Evolutionary conservation across 2,888 invertebrate species (phyloP).

Genomic region (Drosophila mercatorum): DNA sequence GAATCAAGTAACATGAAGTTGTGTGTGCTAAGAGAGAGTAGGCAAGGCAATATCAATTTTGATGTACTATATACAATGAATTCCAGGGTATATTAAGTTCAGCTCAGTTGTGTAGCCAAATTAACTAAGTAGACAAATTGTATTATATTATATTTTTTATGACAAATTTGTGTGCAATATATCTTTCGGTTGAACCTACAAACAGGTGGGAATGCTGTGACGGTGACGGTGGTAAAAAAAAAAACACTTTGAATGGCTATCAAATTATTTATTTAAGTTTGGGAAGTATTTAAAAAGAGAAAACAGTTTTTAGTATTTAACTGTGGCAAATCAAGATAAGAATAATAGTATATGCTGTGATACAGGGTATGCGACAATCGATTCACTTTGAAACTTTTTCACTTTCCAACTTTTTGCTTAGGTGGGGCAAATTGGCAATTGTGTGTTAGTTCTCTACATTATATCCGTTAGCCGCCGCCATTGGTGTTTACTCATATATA

Average conservation of each 20-base stretch:
- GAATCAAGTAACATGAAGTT: not conserved
- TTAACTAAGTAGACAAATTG: not conserved
- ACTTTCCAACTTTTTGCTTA: slow-evolving; percentile 4
- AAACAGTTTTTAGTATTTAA: not conserved
- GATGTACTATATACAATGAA: not conserved
- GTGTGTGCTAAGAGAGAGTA: not conserved
- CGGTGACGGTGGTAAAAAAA: no score
- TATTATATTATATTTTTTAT: no score
- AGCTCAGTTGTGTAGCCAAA: not conserved
- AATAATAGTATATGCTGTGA: not conserved
- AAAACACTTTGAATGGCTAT: no score
- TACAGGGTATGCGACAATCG: slow-evolving; percentile 1
- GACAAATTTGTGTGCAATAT: no score
- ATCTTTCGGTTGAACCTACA: no score
- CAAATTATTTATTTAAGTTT: no score
- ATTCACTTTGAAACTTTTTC: no score
- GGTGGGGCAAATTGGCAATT: slow-evolving; percentile 3
- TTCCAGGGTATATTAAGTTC: not conserved
- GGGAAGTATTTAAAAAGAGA: no score
- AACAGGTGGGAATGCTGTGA: no score
- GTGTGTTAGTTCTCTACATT: not conserved
- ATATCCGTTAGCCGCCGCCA: slow-evolving; percentile 8
- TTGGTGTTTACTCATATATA: slow-evolving; percentile 27
- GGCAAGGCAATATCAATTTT: not conserved
- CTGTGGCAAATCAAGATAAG: no score